These are phyloP conservation scores for Perca schrenkii DNA, from an alignment of 2,113 vertebrate species.

Conservation along the genomic window DNA sequence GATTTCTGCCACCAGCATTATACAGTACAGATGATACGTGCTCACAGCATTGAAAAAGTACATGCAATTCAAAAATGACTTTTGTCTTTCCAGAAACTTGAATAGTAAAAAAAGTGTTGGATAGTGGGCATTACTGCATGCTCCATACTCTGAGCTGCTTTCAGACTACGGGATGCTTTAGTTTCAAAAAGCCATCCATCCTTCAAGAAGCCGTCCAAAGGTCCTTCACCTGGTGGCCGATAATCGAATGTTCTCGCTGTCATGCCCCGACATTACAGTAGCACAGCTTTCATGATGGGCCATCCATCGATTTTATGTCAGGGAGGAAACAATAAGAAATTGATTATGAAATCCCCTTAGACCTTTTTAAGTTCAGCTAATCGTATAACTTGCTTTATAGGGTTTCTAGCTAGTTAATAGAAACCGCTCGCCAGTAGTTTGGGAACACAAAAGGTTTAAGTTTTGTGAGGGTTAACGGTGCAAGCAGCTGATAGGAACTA, in stretches of 20 bases:
- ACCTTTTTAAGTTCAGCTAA: constrained; percentile 52
- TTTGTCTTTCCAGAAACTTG: no score
- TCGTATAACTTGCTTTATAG: neutral
- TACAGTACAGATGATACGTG: no score
- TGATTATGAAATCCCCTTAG: constrained; percentile 49
- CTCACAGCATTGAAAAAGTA: no score
- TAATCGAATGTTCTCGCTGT: constrained; percentile 50
- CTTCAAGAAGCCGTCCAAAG: constrained; percentile 13
- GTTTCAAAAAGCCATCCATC: constrained; percentile 27
- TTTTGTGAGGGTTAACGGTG: neutral
- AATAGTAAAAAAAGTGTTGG: no score
- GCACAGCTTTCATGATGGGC: constrained; percentile 56
- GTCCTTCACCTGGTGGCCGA: constrained; percentile 43
- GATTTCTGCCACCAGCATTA: no score
- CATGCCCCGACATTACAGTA: constrained; percentile 47
- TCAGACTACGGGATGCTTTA: neutral
- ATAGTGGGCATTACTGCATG: neutral
- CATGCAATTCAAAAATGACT: no score
- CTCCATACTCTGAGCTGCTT: neutral
- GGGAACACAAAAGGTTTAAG: neutral
- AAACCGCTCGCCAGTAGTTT: neutral
- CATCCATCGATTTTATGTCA: constrained; percentile 59
- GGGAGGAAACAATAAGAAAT: constrained; percentile 56
- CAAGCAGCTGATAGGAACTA: neutral
- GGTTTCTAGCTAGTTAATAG: neutral